Conservation (phyloP, 2,888 invertebrate genomes). For the Sicus ferrugineus region DNA sequence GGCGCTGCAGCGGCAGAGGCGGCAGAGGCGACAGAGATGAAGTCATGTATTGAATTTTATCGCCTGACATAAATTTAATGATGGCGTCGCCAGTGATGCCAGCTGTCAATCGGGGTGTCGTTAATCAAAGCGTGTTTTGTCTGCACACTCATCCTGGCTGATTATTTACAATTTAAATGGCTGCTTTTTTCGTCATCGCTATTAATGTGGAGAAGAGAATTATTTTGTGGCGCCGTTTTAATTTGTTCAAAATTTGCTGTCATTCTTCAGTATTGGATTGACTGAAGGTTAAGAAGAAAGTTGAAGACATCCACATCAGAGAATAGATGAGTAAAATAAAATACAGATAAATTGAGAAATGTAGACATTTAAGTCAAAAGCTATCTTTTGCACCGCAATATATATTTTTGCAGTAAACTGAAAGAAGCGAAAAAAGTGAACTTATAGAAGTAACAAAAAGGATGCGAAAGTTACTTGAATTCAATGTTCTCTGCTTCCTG, state of each 20-base stretch:
- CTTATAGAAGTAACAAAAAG: background rate
- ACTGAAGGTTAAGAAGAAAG: too few relatives aligned
- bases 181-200: background rate
- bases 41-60: slow-evolving; percentile 27
- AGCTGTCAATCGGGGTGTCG: slow-evolving; percentile 29
- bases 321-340: background rate
- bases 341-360: background rate
- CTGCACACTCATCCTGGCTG: too few relatives aligned
- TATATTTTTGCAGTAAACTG: background rate
- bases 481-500: background rate
- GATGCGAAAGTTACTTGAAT: background rate
- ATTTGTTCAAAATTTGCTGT: background rate
- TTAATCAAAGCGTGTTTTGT: slow-evolving; percentile 23
- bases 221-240: background rate
- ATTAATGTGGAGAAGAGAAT: background rate
- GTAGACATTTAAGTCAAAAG: background rate
- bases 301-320: background rate
- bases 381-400: too few relatives aligned
- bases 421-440: too few relatives aligned
- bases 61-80: slow-evolving; percentile 30
- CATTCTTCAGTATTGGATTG: background rate
- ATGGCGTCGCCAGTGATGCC: slow-evolving; percentile 28
- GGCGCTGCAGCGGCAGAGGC: background rate
- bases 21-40: slow-evolving; percentile 10
- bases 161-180: too few relatives aligned